Evolutionary conservation across 1,140 invertebrate genomes (phyloP), one percentile per base, ranked within the genome.

Genomic region (Drosophila saltans): DNA sequence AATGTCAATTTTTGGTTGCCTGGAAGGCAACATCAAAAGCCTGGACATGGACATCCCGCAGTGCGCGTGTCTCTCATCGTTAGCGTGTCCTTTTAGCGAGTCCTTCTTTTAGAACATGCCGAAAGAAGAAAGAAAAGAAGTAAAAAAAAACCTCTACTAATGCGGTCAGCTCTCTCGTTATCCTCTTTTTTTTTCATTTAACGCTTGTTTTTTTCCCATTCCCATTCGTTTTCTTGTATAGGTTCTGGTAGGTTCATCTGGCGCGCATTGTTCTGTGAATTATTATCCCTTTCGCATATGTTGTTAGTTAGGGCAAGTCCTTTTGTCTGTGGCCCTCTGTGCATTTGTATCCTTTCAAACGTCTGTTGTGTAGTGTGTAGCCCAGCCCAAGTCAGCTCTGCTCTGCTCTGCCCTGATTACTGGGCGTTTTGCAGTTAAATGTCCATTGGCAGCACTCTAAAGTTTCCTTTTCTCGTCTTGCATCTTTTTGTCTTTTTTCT

Each of bases 251-350:
- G 43, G 74, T 72, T 78, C 75, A 78, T 78, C 68, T 77, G 75
- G 56, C 72, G 60, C 61, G 72, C 28, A 39, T 66, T 48, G 68
- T 57, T 33, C 74, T 41, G 74, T 78, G 75, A 78, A 66, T 78
- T 78, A 78, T 78, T 76, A 78, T 78, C 75, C 75, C 75, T 78
- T 72, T 78, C 68, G 75, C 75, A 78, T 78, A 77, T 78, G 75
- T 72, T 78, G 48, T 43, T 56, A 65, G 48, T 43, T 21, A 48
- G n/a, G 56, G 74, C 73, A 77, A 70, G 73, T 76, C 73, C 74
- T 75, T 62, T 52, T 52, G 45, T 52, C 45, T 52, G 45, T 52
- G 5, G 16, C 16, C 16, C 43, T 21, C 45, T 48, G 11, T 58
- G 48, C 36, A 43, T 52, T 57, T 55, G 55, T 70, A 70, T 77